phyloP scores from a whole-genome alignment of 1,140 invertebrate species.

The Drosophila kurseongensis region DNA sequence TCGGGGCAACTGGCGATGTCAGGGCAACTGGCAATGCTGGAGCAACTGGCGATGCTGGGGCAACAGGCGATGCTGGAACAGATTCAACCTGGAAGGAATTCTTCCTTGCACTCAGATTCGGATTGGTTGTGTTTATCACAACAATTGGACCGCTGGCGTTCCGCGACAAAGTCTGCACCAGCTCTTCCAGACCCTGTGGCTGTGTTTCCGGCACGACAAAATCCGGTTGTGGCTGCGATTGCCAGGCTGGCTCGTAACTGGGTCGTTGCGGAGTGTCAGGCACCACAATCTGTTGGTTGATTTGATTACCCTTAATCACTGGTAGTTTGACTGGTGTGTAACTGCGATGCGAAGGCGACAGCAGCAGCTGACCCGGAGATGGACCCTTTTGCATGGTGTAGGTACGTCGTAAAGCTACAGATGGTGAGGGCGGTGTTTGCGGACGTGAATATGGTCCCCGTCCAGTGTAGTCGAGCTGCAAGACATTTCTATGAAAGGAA shows the following conservation, averaged over 20 bases:
- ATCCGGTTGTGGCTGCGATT: constrained; percentile 25
- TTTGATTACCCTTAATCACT: constrained; percentile 22
- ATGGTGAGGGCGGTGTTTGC: background rate
- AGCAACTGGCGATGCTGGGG: background rate
- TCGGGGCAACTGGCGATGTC: background rate
- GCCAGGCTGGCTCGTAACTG: background rate
- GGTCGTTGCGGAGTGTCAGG: constrained; percentile 23
- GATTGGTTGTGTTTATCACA: constrained; percentile 13
- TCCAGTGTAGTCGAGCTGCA: background rate
- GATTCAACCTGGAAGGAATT: background rate
- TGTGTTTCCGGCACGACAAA: constrained; percentile 65
- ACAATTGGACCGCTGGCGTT: constrained; percentile 27
- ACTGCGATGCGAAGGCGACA: constrained; percentile 18
- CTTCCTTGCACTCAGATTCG: background rate
- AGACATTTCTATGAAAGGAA: constrained; percentile 12
- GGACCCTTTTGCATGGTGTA: constrained; percentile 51
- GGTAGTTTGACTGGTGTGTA: background rate
- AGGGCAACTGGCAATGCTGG: background rate
- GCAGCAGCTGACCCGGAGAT: constrained; percentile 25
- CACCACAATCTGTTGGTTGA: background rate
- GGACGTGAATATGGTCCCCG: background rate
- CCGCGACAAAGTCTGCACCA: constrained; percentile 36
- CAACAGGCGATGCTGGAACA: background rate
- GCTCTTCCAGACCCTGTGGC: constrained; percentile 16
- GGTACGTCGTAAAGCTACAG: constrained; percentile 13